These are phyloP conservation scores for Caradrina clavipalpis DNA, from an alignment of 2,888 invertebrate species.

Conservation along the genomic window DNA sequence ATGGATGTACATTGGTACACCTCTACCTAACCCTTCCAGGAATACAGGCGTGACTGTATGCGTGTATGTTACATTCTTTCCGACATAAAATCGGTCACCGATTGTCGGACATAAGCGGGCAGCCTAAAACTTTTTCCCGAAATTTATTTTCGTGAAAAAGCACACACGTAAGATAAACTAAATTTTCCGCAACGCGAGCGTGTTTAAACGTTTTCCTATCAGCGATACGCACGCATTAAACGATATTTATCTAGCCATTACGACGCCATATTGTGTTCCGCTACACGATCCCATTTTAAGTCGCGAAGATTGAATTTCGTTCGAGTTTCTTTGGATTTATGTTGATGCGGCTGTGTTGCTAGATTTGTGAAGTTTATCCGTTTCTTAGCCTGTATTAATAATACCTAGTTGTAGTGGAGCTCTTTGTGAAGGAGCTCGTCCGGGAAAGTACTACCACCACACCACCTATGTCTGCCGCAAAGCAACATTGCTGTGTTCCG, in stretches of 20 bases:
- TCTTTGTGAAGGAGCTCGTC: no score
- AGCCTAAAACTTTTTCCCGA: not conserved
- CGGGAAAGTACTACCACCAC: no score
- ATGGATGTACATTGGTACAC: no score
- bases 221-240: slow-evolving; percentile 45
- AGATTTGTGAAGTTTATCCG: not conserved
- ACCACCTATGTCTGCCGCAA: no score
- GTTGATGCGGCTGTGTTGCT: not conserved
- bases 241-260: slow-evolving; percentile 53
- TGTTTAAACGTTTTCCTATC: slow-evolving; percentile 48
- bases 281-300: slow-evolving; percentile 28
- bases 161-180: slow-evolving; percentile 37
- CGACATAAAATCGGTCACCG: no score
- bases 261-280: slow-evolving; percentile 44
- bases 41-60: no score
- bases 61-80: no score
- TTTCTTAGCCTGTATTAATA: not conserved
- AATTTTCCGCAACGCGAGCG: slow-evolving; percentile 30
- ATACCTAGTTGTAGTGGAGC: no score
- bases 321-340: slow-evolving; percentile 10
- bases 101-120: no score
- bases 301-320: slow-evolving; percentile 45
- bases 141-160: slow-evolving; percentile 27
- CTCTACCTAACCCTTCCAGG: no score
- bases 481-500: no score